phyloP scores from a whole-genome alignment of 2,797 vertebrate species.

The Sebastes minor region DNA sequence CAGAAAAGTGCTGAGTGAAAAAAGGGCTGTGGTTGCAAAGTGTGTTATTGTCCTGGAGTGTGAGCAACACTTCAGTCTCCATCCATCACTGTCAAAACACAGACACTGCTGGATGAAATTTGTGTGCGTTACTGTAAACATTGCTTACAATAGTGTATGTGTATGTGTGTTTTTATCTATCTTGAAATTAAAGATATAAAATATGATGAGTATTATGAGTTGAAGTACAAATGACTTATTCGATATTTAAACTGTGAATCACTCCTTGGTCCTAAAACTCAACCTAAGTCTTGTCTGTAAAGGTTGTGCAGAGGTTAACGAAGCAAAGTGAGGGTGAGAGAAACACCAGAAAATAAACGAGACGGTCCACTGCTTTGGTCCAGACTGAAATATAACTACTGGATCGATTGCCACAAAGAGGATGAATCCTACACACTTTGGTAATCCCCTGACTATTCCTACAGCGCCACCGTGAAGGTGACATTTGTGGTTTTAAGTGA shows the following conservation, averaged over 20 bases:
- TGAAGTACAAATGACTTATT: background rate
- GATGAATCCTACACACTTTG: background rate
- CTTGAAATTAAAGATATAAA: background rate
- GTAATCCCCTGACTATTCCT: background rate
- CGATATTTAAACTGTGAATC: background rate
- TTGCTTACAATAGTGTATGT: background rate
- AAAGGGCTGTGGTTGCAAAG: conserved; percentile 4
- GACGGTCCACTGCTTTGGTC: background rate
- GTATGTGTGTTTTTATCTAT: background rate
- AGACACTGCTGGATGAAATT: background rate
- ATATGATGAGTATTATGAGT: background rate
- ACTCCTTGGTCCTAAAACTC: background rate
- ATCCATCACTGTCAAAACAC: conserved; percentile 11
- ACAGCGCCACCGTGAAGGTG: background rate
- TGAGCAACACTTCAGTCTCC: background rate
- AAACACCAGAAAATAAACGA: background rate
- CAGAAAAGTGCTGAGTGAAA: conserved; percentile 37
- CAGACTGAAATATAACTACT: background rate
- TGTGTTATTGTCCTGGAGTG: background rate
- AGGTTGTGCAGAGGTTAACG: background rate
- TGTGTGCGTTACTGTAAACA: background rate
- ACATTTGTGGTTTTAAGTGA: background rate
- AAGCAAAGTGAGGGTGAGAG: background rate
- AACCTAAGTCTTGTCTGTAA: background rate
- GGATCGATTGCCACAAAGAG: background rate